These are phyloP conservation scores for Oscheius sp. DNA, from an alignment of 2,888 invertebrate species.

Conservation along the genomic window DNA sequence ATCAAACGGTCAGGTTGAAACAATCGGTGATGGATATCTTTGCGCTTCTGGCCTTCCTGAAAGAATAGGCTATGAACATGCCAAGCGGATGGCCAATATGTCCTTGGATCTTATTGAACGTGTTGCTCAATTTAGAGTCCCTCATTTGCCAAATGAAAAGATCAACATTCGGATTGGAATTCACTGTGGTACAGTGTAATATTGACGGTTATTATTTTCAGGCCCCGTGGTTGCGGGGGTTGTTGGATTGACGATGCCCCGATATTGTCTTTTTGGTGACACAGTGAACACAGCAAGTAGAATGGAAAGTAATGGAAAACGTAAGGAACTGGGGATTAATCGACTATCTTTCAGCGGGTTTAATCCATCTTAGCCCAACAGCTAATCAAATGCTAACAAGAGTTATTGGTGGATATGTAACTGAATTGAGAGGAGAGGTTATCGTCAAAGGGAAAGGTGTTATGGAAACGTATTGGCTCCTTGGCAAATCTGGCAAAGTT, in stretches of 20 bases:
- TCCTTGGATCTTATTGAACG: conserved; percentile 40
- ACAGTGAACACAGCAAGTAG: conserved; percentile 65
- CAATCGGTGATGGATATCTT: conserved; percentile 54
- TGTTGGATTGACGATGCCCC: conserved; percentile 58
- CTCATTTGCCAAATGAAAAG: conserved; percentile 62
- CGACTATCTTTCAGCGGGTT: conserved; percentile 58
- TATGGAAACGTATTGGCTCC: conserved; percentile 56
- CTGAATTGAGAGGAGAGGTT: conserved; percentile 62
- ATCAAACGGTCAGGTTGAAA: conserved; percentile 43
- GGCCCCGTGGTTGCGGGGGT: conserved; percentile 57
- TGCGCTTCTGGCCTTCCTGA: conserved; percentile 48
- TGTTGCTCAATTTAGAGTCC: conserved; percentile 51
- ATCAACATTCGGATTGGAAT: conserved; percentile 58
- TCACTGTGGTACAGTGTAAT: conserved; percentile 39
- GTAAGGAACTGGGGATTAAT: no score
- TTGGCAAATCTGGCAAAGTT: conserved; percentile 18
- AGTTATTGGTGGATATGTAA: conserved; percentile 54
- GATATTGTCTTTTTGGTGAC: conserved; percentile 64
- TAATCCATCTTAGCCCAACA: conserved; percentile 59
- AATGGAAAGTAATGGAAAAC: conserved; percentile 64
- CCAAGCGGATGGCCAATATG: conserved; percentile 43
- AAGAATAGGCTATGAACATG: conserved; percentile 49
- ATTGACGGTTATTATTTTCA: conserved; percentile 5
- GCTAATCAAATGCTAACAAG: conserved; percentile 59
- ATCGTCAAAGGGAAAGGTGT: conserved; percentile 64